These are phyloP conservation scores for Alcedo quadribrachys DNA, from an alignment of 2,797 vertebrate genomes.

Conservation along the genomic window DNA sequence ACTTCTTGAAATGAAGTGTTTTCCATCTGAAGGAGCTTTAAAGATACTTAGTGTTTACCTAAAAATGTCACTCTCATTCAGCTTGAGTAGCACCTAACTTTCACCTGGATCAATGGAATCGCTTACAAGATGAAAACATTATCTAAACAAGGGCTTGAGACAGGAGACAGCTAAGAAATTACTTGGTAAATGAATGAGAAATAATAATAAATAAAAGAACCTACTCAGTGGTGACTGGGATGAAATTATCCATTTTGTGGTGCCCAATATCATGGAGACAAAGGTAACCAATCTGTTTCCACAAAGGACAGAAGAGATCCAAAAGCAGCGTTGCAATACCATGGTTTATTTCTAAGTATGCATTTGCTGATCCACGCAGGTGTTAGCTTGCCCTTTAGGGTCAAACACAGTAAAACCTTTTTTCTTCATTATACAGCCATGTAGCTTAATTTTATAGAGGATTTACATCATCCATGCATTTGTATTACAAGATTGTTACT, in stretches of 20 bases:
- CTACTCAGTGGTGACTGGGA: neutral
- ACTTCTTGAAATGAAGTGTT: slow-evolving; percentile 9
- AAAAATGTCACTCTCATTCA: slow-evolving; percentile 2
- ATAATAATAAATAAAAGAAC: neutral
- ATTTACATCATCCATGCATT: neutral
- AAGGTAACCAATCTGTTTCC: neutral
- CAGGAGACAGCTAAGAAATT: neutral
- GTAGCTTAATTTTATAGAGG: slow-evolving; percentile 10
- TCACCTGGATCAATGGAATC: neutral
- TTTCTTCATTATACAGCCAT: neutral
- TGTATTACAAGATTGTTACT: slow-evolving; percentile 2
- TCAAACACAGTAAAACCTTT: neutral
- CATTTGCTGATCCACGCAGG: neutral
- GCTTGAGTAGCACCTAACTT: slow-evolving; percentile 17
- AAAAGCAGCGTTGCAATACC: neutral
- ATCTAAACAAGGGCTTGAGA: neutral
- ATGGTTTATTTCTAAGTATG: neutral
- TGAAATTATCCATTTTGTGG: neutral
- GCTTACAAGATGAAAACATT: neutral
- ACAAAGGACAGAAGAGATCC: neutral
- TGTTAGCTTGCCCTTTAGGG: neutral
- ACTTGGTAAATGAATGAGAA: neutral
- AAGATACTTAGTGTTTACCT: neutral
- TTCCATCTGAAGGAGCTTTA: slow-evolving; percentile 17
- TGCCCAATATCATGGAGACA: neutral